Base-by-base conservation (phyloP, 2,797 vertebrate genomes). In the Tauraco hartlaubi region DNA sequence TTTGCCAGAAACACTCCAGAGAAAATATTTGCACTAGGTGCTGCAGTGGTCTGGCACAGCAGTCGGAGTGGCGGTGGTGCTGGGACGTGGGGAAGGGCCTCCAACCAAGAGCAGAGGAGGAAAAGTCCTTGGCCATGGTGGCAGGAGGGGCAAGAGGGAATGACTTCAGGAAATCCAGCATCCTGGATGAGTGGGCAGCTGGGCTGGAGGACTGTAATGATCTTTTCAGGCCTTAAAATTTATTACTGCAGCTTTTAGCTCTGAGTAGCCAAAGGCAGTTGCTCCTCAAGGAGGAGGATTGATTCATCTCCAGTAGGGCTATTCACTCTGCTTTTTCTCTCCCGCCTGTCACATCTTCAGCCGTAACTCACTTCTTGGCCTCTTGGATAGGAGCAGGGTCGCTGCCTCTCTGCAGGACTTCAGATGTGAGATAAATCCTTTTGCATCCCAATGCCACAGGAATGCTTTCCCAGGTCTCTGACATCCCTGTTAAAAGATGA, bases 401-500 rank as follows among this genome's bases (percentile, higher is more conserved):
- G 48, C 71, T 91, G 81, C 88, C 86, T 94, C 94, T 94, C 94
- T 76, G 84, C 39, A 6, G 92, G 91, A 39, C 92, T 92, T 96
- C 87, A 94, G 92, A 95, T 93, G 85, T 61, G 78, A 96, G 94
- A 89, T 97, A 96, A 94, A 82, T 46, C 91, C 82, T 85, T 95
- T 92, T 93, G 92, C 94, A 96, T 91, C 92, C 92, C 86, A 71
- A 26, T 92, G 91, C 89, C 11, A 4, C 85, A 85, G 94, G 94
- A 95, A 94, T 95, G 89, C 85, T 95, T 94, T 92, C 69, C 91
- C 75, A 80, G 78, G 59, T 87, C 66, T 77, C 81, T 85, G 75
- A 94, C 92, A 88, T 89, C 84, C 64, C 56, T 67, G 84, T 92
- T 96, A 97, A 97, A 94, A 92, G 92, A 96, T 59, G 92, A 94